Conservation (phyloP, 2,797 vertebrate species). For the Cuculus canorus region DNA sequence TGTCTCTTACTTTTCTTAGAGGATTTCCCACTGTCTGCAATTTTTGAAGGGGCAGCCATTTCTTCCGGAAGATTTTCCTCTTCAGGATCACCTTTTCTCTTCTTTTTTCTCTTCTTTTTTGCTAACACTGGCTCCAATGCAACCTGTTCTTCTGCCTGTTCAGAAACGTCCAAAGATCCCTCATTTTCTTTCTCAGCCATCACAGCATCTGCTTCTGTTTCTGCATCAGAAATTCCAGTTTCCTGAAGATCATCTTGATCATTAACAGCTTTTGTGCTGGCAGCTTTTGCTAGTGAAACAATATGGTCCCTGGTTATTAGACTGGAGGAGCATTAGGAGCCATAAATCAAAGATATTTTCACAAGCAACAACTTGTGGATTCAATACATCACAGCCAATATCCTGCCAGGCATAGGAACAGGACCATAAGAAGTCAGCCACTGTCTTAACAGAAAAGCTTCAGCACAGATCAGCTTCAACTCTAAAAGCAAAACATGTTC, state of each 20-base stretch:
- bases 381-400: neutral
- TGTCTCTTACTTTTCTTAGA: conserved; percentile 71
- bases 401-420: neutral
- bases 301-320: neutral
- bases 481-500: neutral
- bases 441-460: neutral
- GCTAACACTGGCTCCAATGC: conserved; percentile 29
- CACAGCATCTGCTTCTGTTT: conserved; percentile 76
- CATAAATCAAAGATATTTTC: neutral
- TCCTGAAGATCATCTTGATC: conserved; percentile 66
- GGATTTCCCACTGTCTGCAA: conserved; percentile 24
- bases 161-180: conserved; percentile 66
- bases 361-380: neutral
- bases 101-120: conserved; percentile 79
- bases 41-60: neutral
- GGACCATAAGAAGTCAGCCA: neutral
- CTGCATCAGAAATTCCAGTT: conserved; percentile 72
- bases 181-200: conserved; percentile 86
- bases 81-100: conserved; percentile 66
- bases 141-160: conserved; percentile 66
- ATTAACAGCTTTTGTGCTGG: conserved; percentile 33
- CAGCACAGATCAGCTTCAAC: neutral
- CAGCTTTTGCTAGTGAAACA: conserved; percentile 68
- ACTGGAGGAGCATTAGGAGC: neutral
- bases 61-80: conserved; percentile 49